phyloP scores from a whole-genome alignment of 2,797 vertebrate species.

The Intellagama lesueurii region DNA sequence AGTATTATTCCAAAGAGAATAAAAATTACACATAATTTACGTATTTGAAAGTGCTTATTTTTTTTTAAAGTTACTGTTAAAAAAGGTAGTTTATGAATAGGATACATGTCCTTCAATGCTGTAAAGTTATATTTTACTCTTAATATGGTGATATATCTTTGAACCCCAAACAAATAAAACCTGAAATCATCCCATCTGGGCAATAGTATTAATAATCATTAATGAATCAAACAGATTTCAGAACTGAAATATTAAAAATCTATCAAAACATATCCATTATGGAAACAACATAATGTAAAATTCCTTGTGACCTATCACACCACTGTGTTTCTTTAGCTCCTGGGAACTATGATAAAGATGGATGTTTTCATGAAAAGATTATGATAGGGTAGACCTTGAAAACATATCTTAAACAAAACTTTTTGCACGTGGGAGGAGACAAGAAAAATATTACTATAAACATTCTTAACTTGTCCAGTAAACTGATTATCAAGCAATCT shows the following conservation, averaged over 20 bases:
- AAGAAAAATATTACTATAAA: constrained; percentile 52
- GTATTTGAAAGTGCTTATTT: neutral
- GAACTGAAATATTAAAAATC: constrained; percentile 33
- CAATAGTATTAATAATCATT: accelerated
- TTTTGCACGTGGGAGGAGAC: constrained; percentile 62
- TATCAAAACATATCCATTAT: accelerated
- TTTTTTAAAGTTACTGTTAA: neutral
- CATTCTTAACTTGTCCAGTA: constrained; percentile 35
- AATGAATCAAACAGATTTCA: neutral
- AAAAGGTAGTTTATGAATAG: constrained; percentile 7
- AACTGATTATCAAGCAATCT: constrained; percentile 46
- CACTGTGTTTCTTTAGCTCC: constrained; percentile 20
- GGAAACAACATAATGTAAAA: constrained; percentile 17
- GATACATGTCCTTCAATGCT: neutral
- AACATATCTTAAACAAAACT: constrained; percentile 57
- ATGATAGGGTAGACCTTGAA: constrained; percentile 62
- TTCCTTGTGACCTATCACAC: neutral
- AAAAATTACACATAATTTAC: accelerated
- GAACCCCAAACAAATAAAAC: neutral
- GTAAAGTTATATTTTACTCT: accelerated
- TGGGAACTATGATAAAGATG: constrained; percentile 65
- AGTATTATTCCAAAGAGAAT: neutral
- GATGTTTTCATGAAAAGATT: constrained; percentile 60
- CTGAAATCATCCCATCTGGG: accelerated
- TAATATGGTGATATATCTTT: neutral